Percentiles rank a stretch among this genome's conserved stretches.
Evolutionary conservation across 2,888 invertebrate species (phyloP).

Genomic region (Amblyteles armatorius): DNA sequence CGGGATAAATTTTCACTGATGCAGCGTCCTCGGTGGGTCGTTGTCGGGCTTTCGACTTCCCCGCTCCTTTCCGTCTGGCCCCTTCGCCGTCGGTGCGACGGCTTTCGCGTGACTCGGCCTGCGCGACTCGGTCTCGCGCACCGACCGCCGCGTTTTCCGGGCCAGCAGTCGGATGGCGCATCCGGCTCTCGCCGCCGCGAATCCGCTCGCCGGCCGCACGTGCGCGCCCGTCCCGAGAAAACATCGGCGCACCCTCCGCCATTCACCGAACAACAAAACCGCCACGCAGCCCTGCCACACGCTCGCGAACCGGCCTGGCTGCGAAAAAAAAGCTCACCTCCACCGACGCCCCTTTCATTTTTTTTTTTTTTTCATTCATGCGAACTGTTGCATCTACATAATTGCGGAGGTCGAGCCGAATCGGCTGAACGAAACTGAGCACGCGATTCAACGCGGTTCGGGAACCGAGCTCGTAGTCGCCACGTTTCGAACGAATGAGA

Average conservation of each 20-base stretch:
- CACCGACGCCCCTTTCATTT: constrained; percentile 24
- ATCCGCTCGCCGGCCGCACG: constrained; percentile 25
- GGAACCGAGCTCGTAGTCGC: constrained; percentile 17
- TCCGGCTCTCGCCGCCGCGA: not conserved
- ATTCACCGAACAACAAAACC: constrained; percentile 63
- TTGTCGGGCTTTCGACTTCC: constrained; percentile 38
- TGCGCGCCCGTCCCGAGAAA: constrained; percentile 11
- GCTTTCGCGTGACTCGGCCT: constrained; percentile 1
- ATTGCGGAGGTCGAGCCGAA: constrained; percentile 41
- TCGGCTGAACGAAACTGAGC: constrained; percentile 40
- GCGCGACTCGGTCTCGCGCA: constrained; percentile 12
- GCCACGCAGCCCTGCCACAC: constrained; percentile 41
- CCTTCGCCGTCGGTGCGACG: constrained; percentile 29
- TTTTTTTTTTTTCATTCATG: constrained; percentile 41
- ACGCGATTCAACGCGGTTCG: constrained; percentile 45
- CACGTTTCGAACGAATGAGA: constrained; percentile 48
- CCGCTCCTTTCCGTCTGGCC: constrained; percentile 14
- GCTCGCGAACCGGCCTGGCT: constrained; percentile 10
- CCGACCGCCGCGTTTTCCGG: not conserved
- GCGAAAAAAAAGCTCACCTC: constrained; percentile 34
- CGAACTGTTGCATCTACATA: constrained; percentile 22
- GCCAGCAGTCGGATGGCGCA: not conserved
- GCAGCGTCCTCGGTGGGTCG: constrained; percentile 36
- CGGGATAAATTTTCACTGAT: constrained; percentile 46
- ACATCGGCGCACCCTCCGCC: constrained; percentile 31